phyloP scores from a whole-genome alignment of 2,113 vertebrate species.

The Brachyistius frenatus region DNA sequence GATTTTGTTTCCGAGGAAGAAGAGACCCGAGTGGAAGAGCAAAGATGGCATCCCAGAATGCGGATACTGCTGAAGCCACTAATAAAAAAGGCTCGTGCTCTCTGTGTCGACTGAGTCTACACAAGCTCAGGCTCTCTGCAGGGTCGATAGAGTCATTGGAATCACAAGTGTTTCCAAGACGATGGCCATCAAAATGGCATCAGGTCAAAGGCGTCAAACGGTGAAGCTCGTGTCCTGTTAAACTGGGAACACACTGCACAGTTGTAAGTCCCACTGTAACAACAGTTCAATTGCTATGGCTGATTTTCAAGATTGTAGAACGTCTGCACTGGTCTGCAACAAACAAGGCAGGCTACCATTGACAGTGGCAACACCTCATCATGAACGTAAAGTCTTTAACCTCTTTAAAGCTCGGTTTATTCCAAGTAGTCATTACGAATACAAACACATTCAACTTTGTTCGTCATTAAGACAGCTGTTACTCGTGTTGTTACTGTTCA shows the following conservation, averaged over 20 bases:
- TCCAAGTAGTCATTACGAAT: neutral
- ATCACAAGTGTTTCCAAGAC: neutral
- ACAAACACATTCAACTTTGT: neutral
- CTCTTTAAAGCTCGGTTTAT: neutral
- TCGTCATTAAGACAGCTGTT: neutral
- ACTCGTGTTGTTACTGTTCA: neutral
- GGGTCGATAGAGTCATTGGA: neutral
- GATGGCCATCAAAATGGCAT: neutral
- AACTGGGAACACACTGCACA: slow-evolving; percentile 3
- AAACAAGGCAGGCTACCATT: neutral
- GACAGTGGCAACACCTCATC: neutral
- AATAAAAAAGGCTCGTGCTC: neutral
- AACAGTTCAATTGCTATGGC: no score
- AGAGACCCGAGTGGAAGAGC: neutral
- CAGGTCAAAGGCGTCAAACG: neutral
- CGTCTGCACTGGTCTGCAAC: neutral
- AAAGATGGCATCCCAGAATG: neutral
- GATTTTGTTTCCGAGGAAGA: neutral
- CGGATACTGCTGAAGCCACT: neutral
- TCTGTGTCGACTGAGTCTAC: neutral
- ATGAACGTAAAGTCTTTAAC: neutral
- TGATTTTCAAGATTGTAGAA: neutral
- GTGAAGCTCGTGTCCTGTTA: slow-evolving; percentile 3
- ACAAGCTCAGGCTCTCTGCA: neutral
- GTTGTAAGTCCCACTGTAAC: neutral